Percentiles rank a stretch among this genome's conserved stretches.
Evolutionary conservation across 2,888 invertebrate species (phyloP).

Genomic region (Ophraella communa): DNA sequence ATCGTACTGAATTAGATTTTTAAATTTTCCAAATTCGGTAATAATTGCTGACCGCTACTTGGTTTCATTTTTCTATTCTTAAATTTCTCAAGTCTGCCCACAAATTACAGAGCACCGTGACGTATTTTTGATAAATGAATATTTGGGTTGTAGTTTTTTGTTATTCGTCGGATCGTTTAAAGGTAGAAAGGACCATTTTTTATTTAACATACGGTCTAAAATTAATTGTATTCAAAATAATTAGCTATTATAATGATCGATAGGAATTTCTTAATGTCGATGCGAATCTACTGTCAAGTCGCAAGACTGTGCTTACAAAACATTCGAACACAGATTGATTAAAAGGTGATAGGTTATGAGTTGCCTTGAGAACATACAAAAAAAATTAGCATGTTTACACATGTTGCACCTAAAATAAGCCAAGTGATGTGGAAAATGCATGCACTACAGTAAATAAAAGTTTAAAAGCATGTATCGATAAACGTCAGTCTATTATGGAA

Average conservation of each 20-base stretch:
- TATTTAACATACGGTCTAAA: neutral
- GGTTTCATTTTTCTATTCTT: conserved; percentile 49
- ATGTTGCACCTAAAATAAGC: no score
- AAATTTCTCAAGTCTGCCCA: conserved; percentile 41
- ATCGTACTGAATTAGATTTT: conserved; percentile 50
- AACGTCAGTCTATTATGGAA: no score
- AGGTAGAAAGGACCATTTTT: neutral
- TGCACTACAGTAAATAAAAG: no score
- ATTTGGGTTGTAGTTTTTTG: conserved; percentile 20
- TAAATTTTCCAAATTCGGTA: conserved; percentile 47
- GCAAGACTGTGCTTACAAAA: no score
- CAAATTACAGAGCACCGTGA: conserved; percentile 55
- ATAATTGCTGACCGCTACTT: conserved; percentile 54
- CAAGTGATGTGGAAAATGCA: no score
- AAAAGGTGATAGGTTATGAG: no score
- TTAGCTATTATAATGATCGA: neutral
- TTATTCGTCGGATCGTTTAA: conserved; percentile 20
- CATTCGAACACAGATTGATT: no score
- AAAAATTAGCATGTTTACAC: no score
- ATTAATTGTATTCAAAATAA: neutral
- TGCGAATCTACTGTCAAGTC: neutral
- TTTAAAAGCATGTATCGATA: no score
- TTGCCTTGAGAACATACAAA: no score
- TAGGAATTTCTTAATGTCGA: neutral
- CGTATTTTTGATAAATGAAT: conserved; percentile 55